These are phyloP conservation scores for Mesorhabditis spiculigera DNA, from an alignment of 2,888 invertebrate species.

Conservation along the genomic window DNA sequence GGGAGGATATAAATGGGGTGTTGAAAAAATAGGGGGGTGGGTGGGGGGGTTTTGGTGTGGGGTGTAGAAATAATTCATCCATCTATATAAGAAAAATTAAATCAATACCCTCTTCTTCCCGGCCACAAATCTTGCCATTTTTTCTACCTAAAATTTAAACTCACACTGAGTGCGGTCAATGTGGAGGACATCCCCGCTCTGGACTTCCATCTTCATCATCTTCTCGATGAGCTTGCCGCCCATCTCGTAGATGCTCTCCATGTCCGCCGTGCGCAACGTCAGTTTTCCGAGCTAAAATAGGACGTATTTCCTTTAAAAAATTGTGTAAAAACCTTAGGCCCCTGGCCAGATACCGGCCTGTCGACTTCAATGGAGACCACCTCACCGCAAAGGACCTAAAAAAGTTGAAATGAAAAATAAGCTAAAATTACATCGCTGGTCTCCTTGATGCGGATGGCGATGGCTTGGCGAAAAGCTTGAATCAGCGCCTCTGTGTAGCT, in stretches of 20 bases:
- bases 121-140: neutral
- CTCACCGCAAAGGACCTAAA: slow-evolving; percentile 93
- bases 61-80: too few relatives aligned
- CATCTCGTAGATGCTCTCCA: slow-evolving; percentile 98
- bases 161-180: slow-evolving; percentile 94
- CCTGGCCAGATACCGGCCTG: slow-evolving; percentile 81
- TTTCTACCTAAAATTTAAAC: slow-evolving; percentile 7
- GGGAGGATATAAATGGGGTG: too few relatives aligned
- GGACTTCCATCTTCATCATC: slow-evolving; percentile 72
- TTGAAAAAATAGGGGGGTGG: too few relatives aligned
- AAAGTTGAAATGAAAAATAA: slow-evolving; percentile 9
- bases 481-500: slow-evolving; percentile 96
- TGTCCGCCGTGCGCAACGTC: slow-evolving; percentile 96
- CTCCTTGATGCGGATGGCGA: slow-evolving; percentile 88
- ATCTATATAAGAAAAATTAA: too few relatives aligned
- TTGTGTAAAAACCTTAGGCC: slow-evolving; percentile 33
- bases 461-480: slow-evolving; percentile 86
- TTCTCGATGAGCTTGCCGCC: slow-evolving; percentile 67
- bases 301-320: neutral
- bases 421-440: slow-evolving; percentile 58
- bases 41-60: too few relatives aligned
- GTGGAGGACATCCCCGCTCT: slow-evolving; percentile 81
- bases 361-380: slow-evolving; percentile 96
- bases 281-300: slow-evolving; percentile 67
- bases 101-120: too few relatives aligned